Base-by-base conservation (phyloP, 2,888 invertebrate species). In the Protodeltote pygarga region DNA sequence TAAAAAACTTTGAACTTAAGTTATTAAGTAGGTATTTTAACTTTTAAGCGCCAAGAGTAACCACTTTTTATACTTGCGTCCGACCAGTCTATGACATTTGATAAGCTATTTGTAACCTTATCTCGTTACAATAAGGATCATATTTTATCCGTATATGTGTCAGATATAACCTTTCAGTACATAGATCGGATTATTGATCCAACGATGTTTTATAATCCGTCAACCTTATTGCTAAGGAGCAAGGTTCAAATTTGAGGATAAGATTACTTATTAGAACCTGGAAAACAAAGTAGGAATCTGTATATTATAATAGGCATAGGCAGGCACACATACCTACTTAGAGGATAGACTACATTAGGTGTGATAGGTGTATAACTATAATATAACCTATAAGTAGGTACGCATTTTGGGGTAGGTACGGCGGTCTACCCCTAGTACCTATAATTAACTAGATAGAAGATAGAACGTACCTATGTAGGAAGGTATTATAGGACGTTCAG, bases 181-280 rank as follows among this genome's bases (percentile, higher is more conserved):
- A 21, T 20, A 24, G 27, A 24, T 31, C 25, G 25, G 29, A 10
- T 57, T 50, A 59, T 57, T 27, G 57, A 57, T 59, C 44, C 16
- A 13, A 3, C 33, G 10, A 5, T 15, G 3, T 15, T 8, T 17
- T 13, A 13, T 10, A 23, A n/a, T 11, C 1, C 45, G 50, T 50
- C 10, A 23, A 35, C 31, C 16, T 57, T 41, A 23, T 3, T 0
- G 0, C 8, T 0, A 13, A 0, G 0, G 0, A 0, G 2, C 31
- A 41, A 27, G 27, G 37, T 25, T 46, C 13, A 32, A 31, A 38
- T 19, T 63, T 38, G 19, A 0, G 6, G 2, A 9, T 11, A 28
- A 13, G 21, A 23, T 41, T 50, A 58, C 3, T 20, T 11, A 27
- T 21, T 24, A 16, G 23, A 29, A 34, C 8, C 25, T 37, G 29